Percentiles rank a stretch among this genome's conserved stretches.
Conservation (phyloP, 2,888 invertebrate genomes). For the Chrysolina oricalcia region DNA sequence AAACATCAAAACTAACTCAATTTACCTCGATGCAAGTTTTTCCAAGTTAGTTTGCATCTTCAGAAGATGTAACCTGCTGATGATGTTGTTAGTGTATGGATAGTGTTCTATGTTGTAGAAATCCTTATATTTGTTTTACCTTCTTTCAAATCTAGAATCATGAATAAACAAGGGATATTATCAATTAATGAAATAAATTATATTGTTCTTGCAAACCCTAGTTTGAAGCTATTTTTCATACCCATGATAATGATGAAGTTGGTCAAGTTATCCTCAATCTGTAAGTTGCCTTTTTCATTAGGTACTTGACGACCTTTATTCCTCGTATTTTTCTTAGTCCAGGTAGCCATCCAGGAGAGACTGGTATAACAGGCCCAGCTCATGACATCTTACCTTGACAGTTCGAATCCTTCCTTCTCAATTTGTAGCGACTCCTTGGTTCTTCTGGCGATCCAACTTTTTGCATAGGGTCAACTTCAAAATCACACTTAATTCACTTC, state of each 20-base stretch:
- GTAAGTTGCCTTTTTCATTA: background rate
- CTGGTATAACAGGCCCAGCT: background rate
- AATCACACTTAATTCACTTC: constrained; percentile 13
- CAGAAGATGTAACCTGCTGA: no score
- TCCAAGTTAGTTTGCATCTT: no score
- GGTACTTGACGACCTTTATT: background rate
- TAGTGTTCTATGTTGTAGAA: no score
- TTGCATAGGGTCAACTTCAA: background rate
- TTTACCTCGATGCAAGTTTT: no score
- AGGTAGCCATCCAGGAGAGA: background rate
- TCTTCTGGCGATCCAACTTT: background rate
- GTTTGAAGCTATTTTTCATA: background rate
- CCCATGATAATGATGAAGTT: constrained; percentile 10
- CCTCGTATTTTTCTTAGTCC: background rate
- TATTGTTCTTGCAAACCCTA: background rate
- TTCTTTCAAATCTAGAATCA: no score
- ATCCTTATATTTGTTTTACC: no score
- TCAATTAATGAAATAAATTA: background rate
- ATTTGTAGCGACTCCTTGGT: background rate
- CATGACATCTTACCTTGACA: constrained; percentile 2
- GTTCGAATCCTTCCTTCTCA: background rate
- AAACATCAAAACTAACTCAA: no score
- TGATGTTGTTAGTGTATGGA: no score
- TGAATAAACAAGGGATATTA: background rate
- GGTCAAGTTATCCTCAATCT: background rate